Base-by-base conservation (phyloP, 2,113 vertebrate species). In the Isichthys henryi region DNA sequence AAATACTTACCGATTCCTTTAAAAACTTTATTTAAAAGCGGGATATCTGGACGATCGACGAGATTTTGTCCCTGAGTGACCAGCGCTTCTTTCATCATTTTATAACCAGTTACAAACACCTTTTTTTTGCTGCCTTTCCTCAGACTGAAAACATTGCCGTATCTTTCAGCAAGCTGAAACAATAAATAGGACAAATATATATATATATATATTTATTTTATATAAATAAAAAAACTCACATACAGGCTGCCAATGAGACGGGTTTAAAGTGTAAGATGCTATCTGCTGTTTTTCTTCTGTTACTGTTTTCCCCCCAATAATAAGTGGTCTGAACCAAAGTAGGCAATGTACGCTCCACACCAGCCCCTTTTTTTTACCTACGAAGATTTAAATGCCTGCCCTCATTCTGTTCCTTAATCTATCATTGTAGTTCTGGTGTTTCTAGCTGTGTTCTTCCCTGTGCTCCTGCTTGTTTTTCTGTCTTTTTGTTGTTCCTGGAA, bases 81-180 rank as follows among this genome's bases (percentile, higher is more conserved):
- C 1, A 96, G 9, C 0, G 7, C 56, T 58, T 96, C 95, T 74
- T 95, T 96, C 49, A 94, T 35, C 91, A 95, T 31, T 8, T 62
- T 80, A 3, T 95, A 88, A 7, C 94, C 93, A 3, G 3, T 94
- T 4, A 96, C 0, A 0, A 90, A 0, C 31, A 96, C 91, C 5
- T 86, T 0, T 0, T 0, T 0, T 0, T 2, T 0, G 0, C 0
- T 0, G 10, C 94, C 94, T 0, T 93, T 0, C 0, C 88, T 0
- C 0, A 91, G 0, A 49, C 91, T 52, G 0, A 95, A 58, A 80
- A 96, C 0, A 0, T 95, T 91, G 6, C 96, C 95, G 0, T 95
- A 96, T 74, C 91, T 94, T 66, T 93, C 56, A 49, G 0, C 84
- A n/a, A 93, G 0, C 95, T 96, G 84, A 9, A 89, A 50, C 9